These are phyloP conservation scores for Chionoecetes opilio DNA, from an alignment of 1,140 invertebrate species.

Conservation along the genomic window DNA sequence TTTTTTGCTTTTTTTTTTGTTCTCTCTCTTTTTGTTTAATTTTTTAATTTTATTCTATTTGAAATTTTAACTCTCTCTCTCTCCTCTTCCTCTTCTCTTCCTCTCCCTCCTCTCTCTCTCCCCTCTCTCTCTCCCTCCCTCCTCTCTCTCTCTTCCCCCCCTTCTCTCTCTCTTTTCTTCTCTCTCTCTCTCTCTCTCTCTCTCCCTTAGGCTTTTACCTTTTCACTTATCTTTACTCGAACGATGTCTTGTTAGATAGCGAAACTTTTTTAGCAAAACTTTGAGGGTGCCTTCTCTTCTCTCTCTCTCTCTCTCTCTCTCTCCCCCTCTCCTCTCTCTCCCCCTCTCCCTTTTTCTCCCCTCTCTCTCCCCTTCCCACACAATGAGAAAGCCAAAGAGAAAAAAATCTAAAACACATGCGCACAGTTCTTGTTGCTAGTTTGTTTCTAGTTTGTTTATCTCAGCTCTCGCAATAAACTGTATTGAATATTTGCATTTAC, in stretches of 20 bases:
- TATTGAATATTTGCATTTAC: not conserved
- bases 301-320: conserved; percentile 27
- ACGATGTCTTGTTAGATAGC: not conserved
- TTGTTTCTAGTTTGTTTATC: not conserved
- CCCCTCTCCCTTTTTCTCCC: not conserved
- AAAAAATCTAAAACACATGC: not conserved
- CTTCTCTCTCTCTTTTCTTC: not conserved
- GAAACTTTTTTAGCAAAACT: conserved; percentile 1
- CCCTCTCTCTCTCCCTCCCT: too few species aligned
- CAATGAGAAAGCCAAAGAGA: not conserved
- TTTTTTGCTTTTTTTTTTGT: not conserved
- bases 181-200: conserved; percentile 1
- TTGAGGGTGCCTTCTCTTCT: not conserved
- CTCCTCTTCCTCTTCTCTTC: not conserved
- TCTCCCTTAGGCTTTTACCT: not conserved
- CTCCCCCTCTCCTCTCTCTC: not conserved
- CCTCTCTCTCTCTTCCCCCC: too few species aligned
- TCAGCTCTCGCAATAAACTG: not conserved
- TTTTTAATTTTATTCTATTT: too few species aligned
- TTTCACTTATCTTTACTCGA: not conserved
- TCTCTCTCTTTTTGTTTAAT: not conserved
- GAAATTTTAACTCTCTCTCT: too few species aligned
- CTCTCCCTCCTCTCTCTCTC: not conserved
- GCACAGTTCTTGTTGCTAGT: too few species aligned
- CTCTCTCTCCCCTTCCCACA: not conserved